Base-by-base conservation (phyloP, 2,888 invertebrate genomes). In the Tuta absoluta region DNA sequence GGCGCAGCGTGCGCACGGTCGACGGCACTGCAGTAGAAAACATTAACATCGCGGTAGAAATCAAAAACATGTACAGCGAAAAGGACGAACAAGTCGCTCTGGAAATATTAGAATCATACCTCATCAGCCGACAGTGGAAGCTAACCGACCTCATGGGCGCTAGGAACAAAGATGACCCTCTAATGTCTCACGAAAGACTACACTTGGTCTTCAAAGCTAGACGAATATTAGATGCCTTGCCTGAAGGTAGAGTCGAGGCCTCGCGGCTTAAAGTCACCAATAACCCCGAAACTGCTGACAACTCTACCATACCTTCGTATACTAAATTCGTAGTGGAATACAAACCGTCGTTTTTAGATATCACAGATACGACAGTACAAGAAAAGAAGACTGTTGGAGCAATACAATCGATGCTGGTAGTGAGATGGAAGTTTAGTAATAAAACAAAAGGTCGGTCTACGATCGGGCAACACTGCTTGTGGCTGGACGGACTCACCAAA, bases 391-490 rank as follows among this genome's bases (percentile, higher is more conserved):
- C 68, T 41, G 71, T 73, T n/a, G 87, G 87, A 1, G 72, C 87
- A 57, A 88, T 92, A 65, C 84, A 84, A 64, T 91, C 92, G 0
- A 91, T 91, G 86, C 83, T 92, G 68, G 78, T 92, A 14, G 74
- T 92, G 21, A 78, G 91, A 68, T 94, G 94, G 94, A 91, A 86
- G 73, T 93, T 93, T 0, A 85, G 89, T 65, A 93, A 95, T 72
- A 92, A 89, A 69, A 89, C 85, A 10, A 93, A 90, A 38, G 93
- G 91, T 51, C 90, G 93, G 65, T 85, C 91, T 7, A 93, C 94
- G 11, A 82, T 94, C 61, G 96, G 96, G 0, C 96, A 96, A 73
- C 95, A 95, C 75, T 94, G 94, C 74, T 81, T 95, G 19, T 93
- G 93, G 75, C 78, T 95, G 65, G 92, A 93, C 66, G 92, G 92